These are phyloP conservation scores for Plecturocebus donacophilus DNA, from an alignment of 2,113 vertebrate species.

Conservation along the genomic window DNA sequence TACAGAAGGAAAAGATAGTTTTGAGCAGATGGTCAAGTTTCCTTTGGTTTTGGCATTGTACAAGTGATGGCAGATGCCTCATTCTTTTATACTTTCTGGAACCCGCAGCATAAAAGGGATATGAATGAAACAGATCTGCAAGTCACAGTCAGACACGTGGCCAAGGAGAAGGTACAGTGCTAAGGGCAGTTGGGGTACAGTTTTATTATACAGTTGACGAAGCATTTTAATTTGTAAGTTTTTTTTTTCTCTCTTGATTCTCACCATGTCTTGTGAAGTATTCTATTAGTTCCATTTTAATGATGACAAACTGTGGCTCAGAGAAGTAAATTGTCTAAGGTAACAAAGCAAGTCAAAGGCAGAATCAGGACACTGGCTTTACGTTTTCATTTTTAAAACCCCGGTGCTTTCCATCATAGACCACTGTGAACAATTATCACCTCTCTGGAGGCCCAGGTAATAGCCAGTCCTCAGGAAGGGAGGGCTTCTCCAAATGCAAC, in stretches of 20 bases:
- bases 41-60: not conserved
- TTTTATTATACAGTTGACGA: not conserved
- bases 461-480: not conserved
- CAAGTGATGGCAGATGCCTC: not conserved
- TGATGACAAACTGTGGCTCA: not conserved
- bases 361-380: not conserved
- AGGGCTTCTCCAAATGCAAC: not conserved
- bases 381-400: conserved; percentile 31
- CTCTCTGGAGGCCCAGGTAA: conserved; percentile 31
- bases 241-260: conserved; percentile 29
- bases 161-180: not conserved
- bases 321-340: not conserved
- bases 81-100: not conserved
- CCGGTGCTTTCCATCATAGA: not conserved
- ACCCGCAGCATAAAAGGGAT: not conserved
- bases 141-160: not conserved
- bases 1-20: not conserved
- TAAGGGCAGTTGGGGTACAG: not conserved
- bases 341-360: conserved; percentile 11
- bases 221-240: conserved; percentile 24
- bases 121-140: not conserved
- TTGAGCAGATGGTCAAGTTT: not conserved
- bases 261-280: not conserved
- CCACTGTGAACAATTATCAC: conserved; percentile 64
- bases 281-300: conserved; percentile 38